Evolutionary conservation across 1,140 invertebrate species (phyloP).

Genomic region (Ptiloglossa arizonensis): DNA sequence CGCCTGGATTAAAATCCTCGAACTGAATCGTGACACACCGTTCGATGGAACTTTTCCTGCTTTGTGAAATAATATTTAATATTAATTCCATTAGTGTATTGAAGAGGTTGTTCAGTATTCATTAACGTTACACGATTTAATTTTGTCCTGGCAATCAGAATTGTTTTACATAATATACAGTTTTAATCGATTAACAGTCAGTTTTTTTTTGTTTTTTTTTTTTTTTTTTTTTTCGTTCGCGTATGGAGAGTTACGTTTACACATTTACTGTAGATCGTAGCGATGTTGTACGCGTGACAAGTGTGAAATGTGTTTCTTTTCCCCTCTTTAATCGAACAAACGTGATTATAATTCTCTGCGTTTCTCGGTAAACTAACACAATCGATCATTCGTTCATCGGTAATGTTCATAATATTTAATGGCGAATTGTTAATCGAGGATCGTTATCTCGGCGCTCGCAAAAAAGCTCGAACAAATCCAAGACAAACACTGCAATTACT

Average conservation of each 20-base stretch:
- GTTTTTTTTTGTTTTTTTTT: too few species aligned
- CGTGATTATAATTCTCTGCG: too few species aligned
- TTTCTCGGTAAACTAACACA: background rate
- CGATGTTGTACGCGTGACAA: too few species aligned
- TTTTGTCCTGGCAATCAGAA: background rate
- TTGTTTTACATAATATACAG: background rate
- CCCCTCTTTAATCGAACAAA: too few species aligned
- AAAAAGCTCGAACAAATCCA: background rate
- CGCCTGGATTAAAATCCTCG: conserved; percentile 41
- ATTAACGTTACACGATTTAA: background rate
- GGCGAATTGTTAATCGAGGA: conserved; percentile 29
- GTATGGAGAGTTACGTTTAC: too few species aligned
- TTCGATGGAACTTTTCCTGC: background rate
- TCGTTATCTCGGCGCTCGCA: conserved; percentile 32
- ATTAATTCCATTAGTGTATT: background rate
- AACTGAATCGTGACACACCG: conserved; percentile 23
- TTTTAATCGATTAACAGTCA: conserved; percentile 1
- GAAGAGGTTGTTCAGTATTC: background rate
- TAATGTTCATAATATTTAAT: too few species aligned
- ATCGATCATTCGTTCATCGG: background rate
- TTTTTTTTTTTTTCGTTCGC: too few species aligned
- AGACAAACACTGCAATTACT: conserved; percentile 1
- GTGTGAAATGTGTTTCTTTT: too few species aligned
- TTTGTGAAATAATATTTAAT: conserved; percentile 4
- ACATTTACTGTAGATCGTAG: too few species aligned